These are phyloP conservation scores for Lepidonotus clava DNA, from an alignment of 2,888 invertebrate genomes.

Conservation along the genomic window DNA sequence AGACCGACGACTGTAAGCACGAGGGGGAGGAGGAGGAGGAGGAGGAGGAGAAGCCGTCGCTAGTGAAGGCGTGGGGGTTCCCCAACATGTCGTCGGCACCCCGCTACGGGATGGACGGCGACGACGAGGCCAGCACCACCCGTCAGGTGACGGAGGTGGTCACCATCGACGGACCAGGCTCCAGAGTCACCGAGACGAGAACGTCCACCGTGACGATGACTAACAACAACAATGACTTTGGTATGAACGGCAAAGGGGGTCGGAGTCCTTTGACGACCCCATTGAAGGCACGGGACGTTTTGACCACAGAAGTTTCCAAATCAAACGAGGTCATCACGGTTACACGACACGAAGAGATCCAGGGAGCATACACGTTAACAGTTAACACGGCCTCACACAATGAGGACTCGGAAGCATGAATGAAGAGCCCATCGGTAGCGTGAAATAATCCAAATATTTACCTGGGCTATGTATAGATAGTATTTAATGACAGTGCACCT, in stretches of 20 bases:
- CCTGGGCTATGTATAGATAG: neutral
- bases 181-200: neutral
- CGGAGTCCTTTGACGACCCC: neutral
- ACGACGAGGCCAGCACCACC: neutral
- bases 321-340: slow-evolving; percentile 27
- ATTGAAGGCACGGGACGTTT: neutral
- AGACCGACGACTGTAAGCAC: neutral
- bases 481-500: neutral
- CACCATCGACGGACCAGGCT: neutral
- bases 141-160: neutral
- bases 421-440: neutral
- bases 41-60: neutral
- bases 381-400: slow-evolving; percentile 23
- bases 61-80: slow-evolving; percentile 13
- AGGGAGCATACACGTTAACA: slow-evolving; percentile 6
- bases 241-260: slow-evolving; percentile 27
- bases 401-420: slow-evolving; percentile 39
- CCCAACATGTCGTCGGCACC: neutral
- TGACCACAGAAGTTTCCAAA: slow-evolving; percentile 50
- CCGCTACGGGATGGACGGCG: neutral
- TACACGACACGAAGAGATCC: slow-evolving; percentile 21
- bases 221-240: slow-evolving; percentile 42
- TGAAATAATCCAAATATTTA: neutral
- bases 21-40: neutral
- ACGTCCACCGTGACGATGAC: neutral